These are phyloP conservation scores for Lasioglossum marginatum DNA, from an alignment of 2,888 invertebrate genomes.

Conservation along the genomic window DNA sequence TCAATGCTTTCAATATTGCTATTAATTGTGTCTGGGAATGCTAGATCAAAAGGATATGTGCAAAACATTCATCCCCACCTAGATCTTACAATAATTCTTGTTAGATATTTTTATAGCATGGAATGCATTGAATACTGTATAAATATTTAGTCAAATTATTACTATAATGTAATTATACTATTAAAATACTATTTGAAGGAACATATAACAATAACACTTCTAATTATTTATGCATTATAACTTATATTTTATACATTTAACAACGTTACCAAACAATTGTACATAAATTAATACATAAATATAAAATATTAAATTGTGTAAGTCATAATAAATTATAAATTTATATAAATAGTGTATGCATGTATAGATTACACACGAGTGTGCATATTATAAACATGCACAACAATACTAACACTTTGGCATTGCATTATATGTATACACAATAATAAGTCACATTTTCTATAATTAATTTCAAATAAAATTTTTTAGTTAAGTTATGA, in stretches of 20 bases:
- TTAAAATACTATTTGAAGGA: conserved; percentile 4
- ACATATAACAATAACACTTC: conserved; percentile 6
- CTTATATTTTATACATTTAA: conserved; percentile 35
- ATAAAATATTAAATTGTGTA: conserved; percentile 11
- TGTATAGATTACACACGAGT: neutral
- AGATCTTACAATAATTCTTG: too few species aligned
- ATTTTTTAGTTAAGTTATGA: conserved; percentile 4
- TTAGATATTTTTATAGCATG: too few species aligned
- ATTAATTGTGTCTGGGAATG: too few species aligned
- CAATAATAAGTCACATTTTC: conserved; percentile 3
- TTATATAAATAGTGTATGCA: neutral
- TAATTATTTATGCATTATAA: conserved; percentile 11
- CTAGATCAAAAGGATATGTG: too few species aligned
- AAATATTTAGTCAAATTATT: too few species aligned
- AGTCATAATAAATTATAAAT: neutral
- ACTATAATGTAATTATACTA: neutral
- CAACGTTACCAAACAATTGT: conserved; percentile 23
- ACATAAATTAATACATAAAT: conserved; percentile 30
- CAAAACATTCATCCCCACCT: too few species aligned
- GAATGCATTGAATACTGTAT: too few species aligned
- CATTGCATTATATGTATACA: conserved; percentile 7
- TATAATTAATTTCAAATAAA: neutral
- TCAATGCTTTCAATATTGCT: too few species aligned
- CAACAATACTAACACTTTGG: conserved; percentile 13
- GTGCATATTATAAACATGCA: neutral